These are phyloP conservation scores for Brienomyrus longianalis DNA, from an alignment of 2,113 vertebrate species.

Conservation along the genomic window DNA sequence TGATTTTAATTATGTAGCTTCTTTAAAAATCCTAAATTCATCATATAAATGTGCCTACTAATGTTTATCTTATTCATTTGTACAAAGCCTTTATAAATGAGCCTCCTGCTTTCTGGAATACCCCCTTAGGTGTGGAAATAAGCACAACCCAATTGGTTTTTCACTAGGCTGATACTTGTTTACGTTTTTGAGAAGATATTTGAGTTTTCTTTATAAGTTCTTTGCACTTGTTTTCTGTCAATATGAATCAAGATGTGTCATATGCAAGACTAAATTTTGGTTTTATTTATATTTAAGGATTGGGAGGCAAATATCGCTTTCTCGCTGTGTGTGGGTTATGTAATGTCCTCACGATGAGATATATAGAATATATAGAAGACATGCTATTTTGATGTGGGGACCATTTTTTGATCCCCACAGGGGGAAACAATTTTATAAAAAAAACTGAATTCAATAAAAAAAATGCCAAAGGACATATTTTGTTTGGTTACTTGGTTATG, in stretches of 20 bases:
- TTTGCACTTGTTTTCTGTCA: not conserved
- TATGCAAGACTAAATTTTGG: not conserved
- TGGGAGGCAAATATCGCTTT: not conserved
- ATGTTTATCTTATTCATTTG: too few species aligned
- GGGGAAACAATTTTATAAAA: not conserved
- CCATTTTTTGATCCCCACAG: too few species aligned
- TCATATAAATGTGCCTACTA: too few species aligned
- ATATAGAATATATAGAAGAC: too few species aligned
- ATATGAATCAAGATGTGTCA: not conserved
- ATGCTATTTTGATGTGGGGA: not conserved
- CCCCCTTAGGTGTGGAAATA: not conserved
- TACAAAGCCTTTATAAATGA: too few species aligned
- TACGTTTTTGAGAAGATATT: too few species aligned
- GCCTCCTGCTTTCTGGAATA: too few species aligned
- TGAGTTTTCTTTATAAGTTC: not conserved
- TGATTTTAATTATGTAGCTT: too few species aligned
- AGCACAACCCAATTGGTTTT: not conserved
- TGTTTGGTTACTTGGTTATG: not conserved
- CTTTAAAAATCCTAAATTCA: too few species aligned
- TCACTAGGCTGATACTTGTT: not conserved
- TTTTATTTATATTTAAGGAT: not conserved
- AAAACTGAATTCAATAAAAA: not conserved
- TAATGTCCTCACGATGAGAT: not conserved
- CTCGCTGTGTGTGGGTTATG: not conserved
- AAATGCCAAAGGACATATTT: not conserved